Evolutionary conservation across 2,888 invertebrate species (phyloP).

Genomic region (Deilephila elpenor): DNA sequence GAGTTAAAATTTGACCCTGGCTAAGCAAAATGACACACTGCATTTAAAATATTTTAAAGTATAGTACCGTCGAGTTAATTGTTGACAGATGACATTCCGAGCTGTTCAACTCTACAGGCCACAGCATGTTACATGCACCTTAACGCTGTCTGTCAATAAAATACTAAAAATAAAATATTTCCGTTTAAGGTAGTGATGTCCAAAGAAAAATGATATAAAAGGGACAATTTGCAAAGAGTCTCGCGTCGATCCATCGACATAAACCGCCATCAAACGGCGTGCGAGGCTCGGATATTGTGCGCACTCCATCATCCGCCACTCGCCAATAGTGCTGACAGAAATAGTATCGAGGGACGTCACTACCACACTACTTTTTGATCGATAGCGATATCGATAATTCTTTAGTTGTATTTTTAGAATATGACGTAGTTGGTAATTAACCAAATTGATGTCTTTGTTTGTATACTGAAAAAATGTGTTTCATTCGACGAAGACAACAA

Average conservation of each 20-base stretch:
- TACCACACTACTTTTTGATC: neutral
- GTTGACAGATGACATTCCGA: too few relatives aligned
- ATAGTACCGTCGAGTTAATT: too few relatives aligned
- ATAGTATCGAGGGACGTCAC: conserved; percentile 40
- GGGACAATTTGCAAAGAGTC: conserved; percentile 20
- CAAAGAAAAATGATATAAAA: conserved; percentile 25
- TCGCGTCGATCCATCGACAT: conserved; percentile 35
- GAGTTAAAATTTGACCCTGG: too few relatives aligned
- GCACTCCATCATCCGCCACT: conserved; percentile 63
- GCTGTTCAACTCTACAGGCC: too few relatives aligned
- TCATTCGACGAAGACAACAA: too few relatives aligned
- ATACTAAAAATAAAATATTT: neutral
- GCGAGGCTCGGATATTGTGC: conserved; percentile 52
- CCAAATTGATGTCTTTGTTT: too few relatives aligned
- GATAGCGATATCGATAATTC: neutral
- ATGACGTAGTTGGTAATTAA: too few relatives aligned
- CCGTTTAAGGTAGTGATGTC: neutral
- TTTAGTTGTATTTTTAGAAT: neutral
- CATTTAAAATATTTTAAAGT: too few relatives aligned
- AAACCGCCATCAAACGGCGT: conserved; percentile 32
- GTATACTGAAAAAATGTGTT: too few relatives aligned
- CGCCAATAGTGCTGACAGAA: conserved; percentile 56
- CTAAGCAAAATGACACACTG: too few relatives aligned
- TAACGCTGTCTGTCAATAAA: neutral
- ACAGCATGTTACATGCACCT: neutral